Base-by-base conservation (phyloP, 2,888 invertebrate species). In the Crepidodera aurea region DNA sequence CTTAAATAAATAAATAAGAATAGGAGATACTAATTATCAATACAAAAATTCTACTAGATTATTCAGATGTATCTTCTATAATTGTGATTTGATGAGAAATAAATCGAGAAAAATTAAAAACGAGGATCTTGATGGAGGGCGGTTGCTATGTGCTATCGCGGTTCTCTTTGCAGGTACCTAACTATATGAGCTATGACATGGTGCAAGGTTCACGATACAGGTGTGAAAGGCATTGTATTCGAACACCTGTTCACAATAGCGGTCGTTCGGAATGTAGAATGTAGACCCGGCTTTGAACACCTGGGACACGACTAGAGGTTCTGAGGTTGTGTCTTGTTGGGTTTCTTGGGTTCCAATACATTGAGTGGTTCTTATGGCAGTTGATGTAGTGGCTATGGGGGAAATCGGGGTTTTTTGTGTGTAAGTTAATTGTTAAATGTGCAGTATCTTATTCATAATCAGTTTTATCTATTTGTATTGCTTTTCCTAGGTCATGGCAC, bases 201-300 rank as follows among this genome's bases (percentile, higher is more conserved):
- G 15, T 55, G 18, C 29, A 58, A 58, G 50, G 50, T 58, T 10
- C 37, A 40, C 37, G 67, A 71, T 74, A 79, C 79, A 78, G 79
- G 79, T 79, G 79, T 79, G 78, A 75, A 71, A 69, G 67, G 72
- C 67, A 72, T 73, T 72, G 69, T 72, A 65, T 66, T 67, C 64
- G 71, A 68, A 76, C 77, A 77, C 76, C 77, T 77, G 77, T 76
- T 75, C 71, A 75, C 73, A 77, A 76, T 77, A 75, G 75, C 73
- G 72, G 71, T 69, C 72, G 48, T 19, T 57, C 48, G 39, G 48
- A 57, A 57, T 57, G 75, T 76, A 27, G 13, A 78, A 76, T 77
- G 78, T 75, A 76, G 76, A 75, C 74, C 73, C 70, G 67, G 69
- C 67, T 66, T 57, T 67, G 77, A 74, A 77, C 79, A 78, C 77